Evolutionary conservation across 1,140 invertebrate genomes (phyloP).

Genomic region (Euwallacea similis): DNA sequence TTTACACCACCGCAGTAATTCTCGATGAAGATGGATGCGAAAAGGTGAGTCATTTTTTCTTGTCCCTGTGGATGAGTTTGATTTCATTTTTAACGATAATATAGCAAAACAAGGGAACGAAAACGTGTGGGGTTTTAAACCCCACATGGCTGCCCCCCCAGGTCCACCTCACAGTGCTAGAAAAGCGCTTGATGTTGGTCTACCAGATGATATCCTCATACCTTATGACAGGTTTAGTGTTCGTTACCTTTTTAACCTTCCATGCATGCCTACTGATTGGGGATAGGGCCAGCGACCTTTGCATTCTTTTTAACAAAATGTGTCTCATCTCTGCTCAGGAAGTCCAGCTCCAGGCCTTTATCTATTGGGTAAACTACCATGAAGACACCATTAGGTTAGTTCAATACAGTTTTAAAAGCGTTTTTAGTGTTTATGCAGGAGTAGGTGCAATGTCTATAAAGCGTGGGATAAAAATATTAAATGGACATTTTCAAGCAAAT

Average conservation of each 20-base stretch:
- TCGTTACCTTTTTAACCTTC: background rate
- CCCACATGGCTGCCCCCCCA: background rate
- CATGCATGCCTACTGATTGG: background rate
- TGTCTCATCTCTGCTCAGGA: background rate
- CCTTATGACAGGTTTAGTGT: background rate
- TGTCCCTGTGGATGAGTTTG: no score
- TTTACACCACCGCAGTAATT: background rate
- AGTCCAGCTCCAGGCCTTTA: background rate
- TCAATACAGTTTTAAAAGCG: no score
- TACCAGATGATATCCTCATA: background rate
- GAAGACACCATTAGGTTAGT: background rate
- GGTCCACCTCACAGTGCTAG: background rate
- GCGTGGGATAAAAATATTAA: no score
- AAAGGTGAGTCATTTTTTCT: background rate
- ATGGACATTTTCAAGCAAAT: no score
- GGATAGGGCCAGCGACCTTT: background rate
- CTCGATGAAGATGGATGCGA: background rate
- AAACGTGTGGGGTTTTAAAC: background rate
- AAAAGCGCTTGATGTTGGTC: background rate
- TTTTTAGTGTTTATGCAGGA: no score
- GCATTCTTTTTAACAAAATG: background rate
- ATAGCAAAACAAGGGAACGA: background rate
- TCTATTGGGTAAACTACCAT: background rate
- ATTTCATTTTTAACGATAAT: background rate
- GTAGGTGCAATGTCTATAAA: no score